Percentiles rank a stretch among this genome's conserved stretches.
phyloP scores from a whole-genome alignment of 2,797 vertebrate species.

The Trachurus trachurus region DNA sequence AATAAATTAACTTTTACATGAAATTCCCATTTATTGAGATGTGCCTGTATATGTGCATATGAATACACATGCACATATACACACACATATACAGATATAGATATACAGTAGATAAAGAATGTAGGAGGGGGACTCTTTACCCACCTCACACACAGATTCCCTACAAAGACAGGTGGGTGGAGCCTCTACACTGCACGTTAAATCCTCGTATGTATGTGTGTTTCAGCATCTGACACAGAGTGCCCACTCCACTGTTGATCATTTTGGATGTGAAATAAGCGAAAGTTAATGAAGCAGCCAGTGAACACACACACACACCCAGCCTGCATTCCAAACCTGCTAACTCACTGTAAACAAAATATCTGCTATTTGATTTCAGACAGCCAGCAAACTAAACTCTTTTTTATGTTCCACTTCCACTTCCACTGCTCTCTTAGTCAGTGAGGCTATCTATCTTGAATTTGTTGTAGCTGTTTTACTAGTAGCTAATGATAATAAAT shows the following conservation, averaged over 20 bases:
- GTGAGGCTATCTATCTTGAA: not conserved
- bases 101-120: slow-evolving; percentile 7
- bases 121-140: slow-evolving; percentile 14
- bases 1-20: too few species aligned
- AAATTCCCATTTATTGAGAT: too few species aligned
- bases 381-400: slow-evolving; percentile 4
- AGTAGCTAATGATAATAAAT: not conserved
- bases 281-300: not conserved
- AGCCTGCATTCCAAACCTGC: slow-evolving; percentile 11
- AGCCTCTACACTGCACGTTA: not conserved
- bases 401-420: not conserved
- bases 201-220: not conserved
- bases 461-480: not conserved
- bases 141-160: slow-evolving; percentile 3
- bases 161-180: not conserved
- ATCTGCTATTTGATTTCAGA: not conserved
- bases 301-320: not conserved
- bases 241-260: not conserved
- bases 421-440: not conserved
- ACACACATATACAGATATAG: slow-evolving; percentile 27
- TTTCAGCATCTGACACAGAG: not conserved
- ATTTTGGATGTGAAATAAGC: slow-evolving; percentile 13
- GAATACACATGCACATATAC: not conserved
- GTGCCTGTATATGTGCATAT: too few species aligned
- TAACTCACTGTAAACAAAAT: not conserved